A percentile compares a stretch with the other conserved stretches of the same genome.
Conservation (phyloP, 2,113 vertebrate genomes). For the Porphyrio hochstetteri region DNA sequence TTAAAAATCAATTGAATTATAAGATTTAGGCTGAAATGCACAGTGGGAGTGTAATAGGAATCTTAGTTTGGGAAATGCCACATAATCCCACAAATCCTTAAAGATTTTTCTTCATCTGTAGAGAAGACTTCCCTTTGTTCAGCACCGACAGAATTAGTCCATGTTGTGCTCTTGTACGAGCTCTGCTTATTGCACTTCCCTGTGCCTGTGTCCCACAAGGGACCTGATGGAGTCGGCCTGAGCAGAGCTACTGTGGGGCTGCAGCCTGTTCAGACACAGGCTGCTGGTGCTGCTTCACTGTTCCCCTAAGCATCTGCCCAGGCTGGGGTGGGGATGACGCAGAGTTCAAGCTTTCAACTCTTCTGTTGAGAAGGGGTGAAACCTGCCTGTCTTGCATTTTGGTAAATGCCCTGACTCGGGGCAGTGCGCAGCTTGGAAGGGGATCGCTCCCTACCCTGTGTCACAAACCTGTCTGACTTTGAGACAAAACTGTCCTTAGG, state of each 20-base stretch:
- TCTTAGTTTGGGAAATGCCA: not conserved
- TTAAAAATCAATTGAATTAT: not conserved
- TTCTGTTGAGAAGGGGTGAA: not conserved
- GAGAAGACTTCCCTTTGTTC: not conserved
- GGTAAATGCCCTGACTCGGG: not conserved
- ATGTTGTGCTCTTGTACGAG: not conserved
- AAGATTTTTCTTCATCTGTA: not conserved
- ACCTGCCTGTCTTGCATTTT: rapidly evolving
- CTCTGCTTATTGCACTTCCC: not conserved
- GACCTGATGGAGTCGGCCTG: not conserved
- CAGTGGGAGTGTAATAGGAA: not conserved
- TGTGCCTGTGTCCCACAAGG: not conserved
- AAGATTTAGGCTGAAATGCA: not conserved
- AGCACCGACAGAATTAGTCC: not conserved
- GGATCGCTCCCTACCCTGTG: rapidly evolving
- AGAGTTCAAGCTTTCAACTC: not conserved
- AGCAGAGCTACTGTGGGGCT: not conserved
- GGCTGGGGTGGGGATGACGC: not conserved
- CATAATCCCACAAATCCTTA: not conserved
- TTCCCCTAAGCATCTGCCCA: not conserved
- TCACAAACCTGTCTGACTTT: not conserved
- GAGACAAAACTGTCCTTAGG: not conserved
- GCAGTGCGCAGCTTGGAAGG: not conserved
- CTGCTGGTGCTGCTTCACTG: not conserved
- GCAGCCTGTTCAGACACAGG: not conserved